These are phyloP conservation scores for Mythimna vitellina DNA, from an alignment of 2,888 invertebrate genomes.

Conservation along the genomic window DNA sequence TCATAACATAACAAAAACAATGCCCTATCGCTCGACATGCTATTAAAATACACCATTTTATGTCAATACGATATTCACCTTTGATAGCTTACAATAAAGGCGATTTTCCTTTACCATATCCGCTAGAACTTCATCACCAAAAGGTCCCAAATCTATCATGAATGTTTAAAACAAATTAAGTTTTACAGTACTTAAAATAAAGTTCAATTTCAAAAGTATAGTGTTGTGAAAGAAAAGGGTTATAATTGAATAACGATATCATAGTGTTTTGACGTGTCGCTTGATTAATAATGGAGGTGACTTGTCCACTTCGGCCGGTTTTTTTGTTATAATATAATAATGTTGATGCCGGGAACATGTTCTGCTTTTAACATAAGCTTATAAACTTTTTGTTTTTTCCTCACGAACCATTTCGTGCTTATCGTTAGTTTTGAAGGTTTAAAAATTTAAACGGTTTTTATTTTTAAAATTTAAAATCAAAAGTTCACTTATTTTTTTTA, in stretches of 20 bases:
- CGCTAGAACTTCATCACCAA: slow-evolving; percentile 45
- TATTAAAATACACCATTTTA: slow-evolving; percentile 74
- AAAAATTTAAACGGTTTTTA: slow-evolving; percentile 26
- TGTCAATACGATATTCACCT: slow-evolving; percentile 56
- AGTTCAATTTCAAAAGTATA: slow-evolving; percentile 51
- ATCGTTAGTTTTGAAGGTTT: slow-evolving; percentile 38
- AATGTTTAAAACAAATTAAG: slow-evolving; percentile 31
- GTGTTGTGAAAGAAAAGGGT: slow-evolving; percentile 78
- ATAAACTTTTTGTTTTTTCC: slow-evolving; percentile 54
- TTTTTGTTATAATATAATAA: slow-evolving; percentile 75
- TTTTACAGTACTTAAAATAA: rapidly evolving
- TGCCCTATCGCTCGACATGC: slow-evolving; percentile 83
- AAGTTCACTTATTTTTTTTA: neutral
- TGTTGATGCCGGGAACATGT: slow-evolving; percentile 83
- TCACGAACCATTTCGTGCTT: slow-evolving; percentile 43
- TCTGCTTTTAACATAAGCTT: slow-evolving; percentile 78
- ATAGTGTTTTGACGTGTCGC: slow-evolving; percentile 89
- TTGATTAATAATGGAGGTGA: slow-evolving; percentile 89
- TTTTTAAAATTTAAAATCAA: too few relatives aligned
- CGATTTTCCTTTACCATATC: slow-evolving; percentile 60
- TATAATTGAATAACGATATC: slow-evolving; percentile 88
- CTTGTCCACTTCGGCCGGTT: slow-evolving; percentile 80
- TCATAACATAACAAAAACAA: slow-evolving; percentile 87
- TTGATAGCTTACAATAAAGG: slow-evolving; percentile 52
- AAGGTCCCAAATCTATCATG: slow-evolving; percentile 58